Conservation (phyloP, 2,113 vertebrate species). For the Thymallus thymallus region DNA sequence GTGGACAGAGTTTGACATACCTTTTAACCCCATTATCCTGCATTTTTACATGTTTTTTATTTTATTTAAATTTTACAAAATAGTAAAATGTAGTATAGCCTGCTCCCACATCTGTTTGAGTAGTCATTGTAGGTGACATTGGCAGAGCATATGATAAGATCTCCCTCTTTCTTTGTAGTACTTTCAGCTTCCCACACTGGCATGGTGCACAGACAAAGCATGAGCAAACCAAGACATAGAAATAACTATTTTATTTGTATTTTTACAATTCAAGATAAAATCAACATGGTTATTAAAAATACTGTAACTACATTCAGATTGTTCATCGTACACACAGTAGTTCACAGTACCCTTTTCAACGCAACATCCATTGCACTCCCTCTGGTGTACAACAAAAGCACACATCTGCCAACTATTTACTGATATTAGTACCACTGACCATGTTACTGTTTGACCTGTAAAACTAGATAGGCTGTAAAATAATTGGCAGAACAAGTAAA, state of each 20-base stretch:
- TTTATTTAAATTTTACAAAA: neutral
- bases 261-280: neutral
- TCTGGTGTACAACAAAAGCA: neutral
- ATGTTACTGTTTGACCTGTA: neutral
- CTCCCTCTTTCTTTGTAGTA: too few relatives aligned
- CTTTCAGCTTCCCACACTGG: too few relatives aligned
- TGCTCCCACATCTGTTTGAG: too few relatives aligned
- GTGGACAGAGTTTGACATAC: neutral
- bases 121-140: too few relatives aligned
- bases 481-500: neutral
- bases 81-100: too few relatives aligned
- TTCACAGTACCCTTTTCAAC: neutral
- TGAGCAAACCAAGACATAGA: too few relatives aligned
- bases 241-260: neutral
- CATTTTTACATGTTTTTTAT: neutral
- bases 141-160: too few relatives aligned
- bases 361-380: neutral
- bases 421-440: neutral
- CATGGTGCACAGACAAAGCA: too few relatives aligned
- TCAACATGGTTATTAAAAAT: neutral
- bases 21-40: neutral
- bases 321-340: neutral
- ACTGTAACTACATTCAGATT: neutral
- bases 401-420: neutral
- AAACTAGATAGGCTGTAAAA: neutral